These are phyloP conservation scores for Eurypyga helias DNA, from an alignment of 2,113 vertebrate genomes.

Conservation along the genomic window DNA sequence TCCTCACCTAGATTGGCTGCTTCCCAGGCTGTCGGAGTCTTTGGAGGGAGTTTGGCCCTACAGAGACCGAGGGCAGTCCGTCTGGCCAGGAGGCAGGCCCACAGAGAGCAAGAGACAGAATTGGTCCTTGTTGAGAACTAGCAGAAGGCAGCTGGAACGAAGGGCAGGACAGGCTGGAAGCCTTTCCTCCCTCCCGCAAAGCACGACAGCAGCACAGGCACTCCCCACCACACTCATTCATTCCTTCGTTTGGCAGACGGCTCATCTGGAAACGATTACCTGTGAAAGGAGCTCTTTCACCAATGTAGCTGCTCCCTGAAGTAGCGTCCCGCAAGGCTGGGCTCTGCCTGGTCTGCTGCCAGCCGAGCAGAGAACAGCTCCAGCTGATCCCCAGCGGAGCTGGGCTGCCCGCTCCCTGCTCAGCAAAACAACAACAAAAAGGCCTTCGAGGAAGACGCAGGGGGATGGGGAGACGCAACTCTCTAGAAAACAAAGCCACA, in stretches of 20 bases:
- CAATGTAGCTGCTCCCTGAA: neutral
- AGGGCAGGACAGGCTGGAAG: neutral
- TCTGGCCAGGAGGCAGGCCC: neutral
- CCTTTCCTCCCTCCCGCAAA: neutral
- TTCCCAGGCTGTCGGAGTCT: neutral
- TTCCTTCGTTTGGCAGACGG: neutral
- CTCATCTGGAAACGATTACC: neutral
- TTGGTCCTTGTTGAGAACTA: neutral
- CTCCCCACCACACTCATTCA: neutral
- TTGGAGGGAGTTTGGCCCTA: fast-evolving
- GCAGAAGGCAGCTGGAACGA: neutral
- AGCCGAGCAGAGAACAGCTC: neutral
- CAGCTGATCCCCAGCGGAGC: neutral
- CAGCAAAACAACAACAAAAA: slow-evolving; percentile 23
- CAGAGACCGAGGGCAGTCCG: neutral
- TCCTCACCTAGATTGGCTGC: neutral
- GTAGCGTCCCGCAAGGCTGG: neutral
- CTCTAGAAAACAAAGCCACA: slow-evolving; percentile 63
- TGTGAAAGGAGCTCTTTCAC: slow-evolving; percentile 32
- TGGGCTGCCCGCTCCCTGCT: neutral
- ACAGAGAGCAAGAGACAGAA: neutral
- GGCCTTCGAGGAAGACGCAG: slow-evolving; percentile 52
- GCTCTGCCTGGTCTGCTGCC: slow-evolving; percentile 37
- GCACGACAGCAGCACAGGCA: neutral
- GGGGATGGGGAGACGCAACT: neutral